Conservation (phyloP, 2,888 invertebrate genomes). For the Lasiommata megera region DNA sequence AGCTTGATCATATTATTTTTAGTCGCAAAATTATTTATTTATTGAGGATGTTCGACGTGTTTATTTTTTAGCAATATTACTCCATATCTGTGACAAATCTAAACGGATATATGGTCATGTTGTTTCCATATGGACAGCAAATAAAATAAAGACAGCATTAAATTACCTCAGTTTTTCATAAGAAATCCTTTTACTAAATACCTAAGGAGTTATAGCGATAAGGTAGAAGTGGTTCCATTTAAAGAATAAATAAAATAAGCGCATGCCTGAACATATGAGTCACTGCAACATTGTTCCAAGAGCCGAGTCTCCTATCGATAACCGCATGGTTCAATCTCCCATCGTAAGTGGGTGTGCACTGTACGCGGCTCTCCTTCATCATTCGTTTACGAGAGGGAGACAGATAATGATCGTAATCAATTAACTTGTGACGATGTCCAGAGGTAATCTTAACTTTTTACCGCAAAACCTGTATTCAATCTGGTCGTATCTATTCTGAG, state of each 20-base stretch:
- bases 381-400: conserved; percentile 17
- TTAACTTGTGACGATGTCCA: conserved; percentile 24
- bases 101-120: too few relatives aligned
- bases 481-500: conserved; percentile 12
- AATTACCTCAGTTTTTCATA: too few relatives aligned
- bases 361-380: conserved; percentile 15
- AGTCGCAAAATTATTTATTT: too few relatives aligned
- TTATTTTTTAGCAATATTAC: too few relatives aligned
- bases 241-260: conserved; percentile 14
- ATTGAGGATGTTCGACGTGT: too few relatives aligned
- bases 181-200: too few relatives aligned
- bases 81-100: too few relatives aligned
- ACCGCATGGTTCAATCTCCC: conserved; percentile 27
- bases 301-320: conserved; percentile 21
- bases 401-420: conserved; percentile 24
- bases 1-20: too few relatives aligned
- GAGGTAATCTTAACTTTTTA: conserved; percentile 21
- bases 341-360: conserved; percentile 16
- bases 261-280: conserved; percentile 20
- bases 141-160: too few relatives aligned
- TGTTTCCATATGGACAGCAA: too few relatives aligned
- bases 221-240: background rate
- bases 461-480: conserved; percentile 22
- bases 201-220: too few relatives aligned
- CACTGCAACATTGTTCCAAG: conserved; percentile 26